phyloP scores from a whole-genome alignment of 2,113 vertebrate species.

The Maccullochella peelii region DNA sequence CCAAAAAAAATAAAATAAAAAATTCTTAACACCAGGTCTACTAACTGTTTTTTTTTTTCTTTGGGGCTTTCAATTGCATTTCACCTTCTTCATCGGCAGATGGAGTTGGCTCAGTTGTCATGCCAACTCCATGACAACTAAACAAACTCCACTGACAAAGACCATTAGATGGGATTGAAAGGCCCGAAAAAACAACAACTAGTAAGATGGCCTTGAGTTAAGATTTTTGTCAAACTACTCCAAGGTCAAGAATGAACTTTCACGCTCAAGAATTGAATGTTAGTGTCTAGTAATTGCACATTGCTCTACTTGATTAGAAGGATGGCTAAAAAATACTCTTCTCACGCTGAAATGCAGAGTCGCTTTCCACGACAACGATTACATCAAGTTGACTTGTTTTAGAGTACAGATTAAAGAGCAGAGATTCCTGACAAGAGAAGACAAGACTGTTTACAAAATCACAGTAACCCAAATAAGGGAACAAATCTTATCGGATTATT shows the following conservation, averaged over 20 bases:
- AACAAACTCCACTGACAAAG: not conserved
- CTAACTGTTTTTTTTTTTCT: no score
- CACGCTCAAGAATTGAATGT: not conserved
- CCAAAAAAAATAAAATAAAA: no score
- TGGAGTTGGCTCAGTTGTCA: no score
- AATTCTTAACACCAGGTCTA: no score
- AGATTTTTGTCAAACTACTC: not conserved
- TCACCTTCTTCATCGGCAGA: not conserved
- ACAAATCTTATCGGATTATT: not conserved
- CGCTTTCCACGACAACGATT: not conserved
- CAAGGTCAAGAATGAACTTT: not conserved
- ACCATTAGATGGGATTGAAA: not conserved
- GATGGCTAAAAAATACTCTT: not conserved
- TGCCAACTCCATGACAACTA: not conserved
- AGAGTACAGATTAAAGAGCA: not conserved
- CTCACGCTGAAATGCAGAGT: not conserved
- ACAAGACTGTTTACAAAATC: not conserved
- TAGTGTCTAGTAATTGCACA: not conserved
- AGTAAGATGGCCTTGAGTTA: not conserved
- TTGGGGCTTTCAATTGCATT: no score
- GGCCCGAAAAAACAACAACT: not conserved
- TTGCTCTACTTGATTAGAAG: not conserved
- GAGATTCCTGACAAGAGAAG: not conserved
- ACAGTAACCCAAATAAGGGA: not conserved
- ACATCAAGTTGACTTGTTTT: not conserved